Base-by-base conservation (phyloP, 1,140 invertebrate species). In the Drosophila truncata region DNA sequence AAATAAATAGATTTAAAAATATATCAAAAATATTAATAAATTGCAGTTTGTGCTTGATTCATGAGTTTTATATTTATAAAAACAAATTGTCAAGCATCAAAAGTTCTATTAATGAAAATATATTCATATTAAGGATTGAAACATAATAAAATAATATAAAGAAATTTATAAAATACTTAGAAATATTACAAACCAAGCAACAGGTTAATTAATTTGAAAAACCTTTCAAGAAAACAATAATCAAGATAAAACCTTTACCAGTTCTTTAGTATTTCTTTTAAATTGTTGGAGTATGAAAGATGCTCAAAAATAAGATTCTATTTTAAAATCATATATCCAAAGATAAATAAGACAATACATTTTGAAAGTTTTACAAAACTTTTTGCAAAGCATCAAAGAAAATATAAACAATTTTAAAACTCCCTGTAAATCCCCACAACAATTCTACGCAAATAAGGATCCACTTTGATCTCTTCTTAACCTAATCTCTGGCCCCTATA, bases 401-500 rank as follows among this genome's bases (percentile, higher is more conserved):
- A 33, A 9, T 20, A 5, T 55, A 31, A 41, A 41, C 18, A 63
- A 5, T 29, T 60, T 39, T 1, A 31, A 18, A 41, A 20, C 9
- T 13, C 11, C 13, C 3, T 0, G 7, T 2, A 59, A 63, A 58
- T 16, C 10, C 3, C 8, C 10, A 29, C 29, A 42, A 69, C 33
- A 64, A 41, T 35, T 41, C 8, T 6, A 16, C 4, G 3, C 2
- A 54, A 47, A 70, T 67, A 70, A 67, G 23, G 18, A 29, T 16
- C 37, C 37, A 27, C 66, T 70, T 70, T 70, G 62, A 70, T 70
- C 61, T 50, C 35, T 20, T 65, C 10, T 33, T 33, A 14, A 37
- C 35, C 29, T 7, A 27, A 44, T 52, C 46, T n/a, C 9, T 29
- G 31, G 37, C 66, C 66, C 66, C 29, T 54, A 70, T 70, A 67